Base-by-base conservation (phyloP, 2,888 invertebrate genomes). In the Psococerastis gibbosa region DNA sequence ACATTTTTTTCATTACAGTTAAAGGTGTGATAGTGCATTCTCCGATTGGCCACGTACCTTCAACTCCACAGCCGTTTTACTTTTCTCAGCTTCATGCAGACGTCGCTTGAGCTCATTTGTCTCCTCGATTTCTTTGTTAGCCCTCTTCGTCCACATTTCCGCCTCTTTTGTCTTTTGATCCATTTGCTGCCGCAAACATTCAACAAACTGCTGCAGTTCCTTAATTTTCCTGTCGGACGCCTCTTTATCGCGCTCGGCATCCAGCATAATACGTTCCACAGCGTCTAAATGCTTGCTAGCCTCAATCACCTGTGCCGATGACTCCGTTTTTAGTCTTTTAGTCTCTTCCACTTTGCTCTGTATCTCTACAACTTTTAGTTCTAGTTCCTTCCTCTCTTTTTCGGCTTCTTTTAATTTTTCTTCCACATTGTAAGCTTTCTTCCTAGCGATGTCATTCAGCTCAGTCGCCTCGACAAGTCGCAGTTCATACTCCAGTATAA, bases 91-190 rank as follows among this genome's bases (percentile, higher is more conserved):
- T 53, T 69, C 67, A 1, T 18, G 13, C 16, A 38, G 18, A 18
- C 38, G 6, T 38, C 20, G 17, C 5, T 38, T 38, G 3, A 38
- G 18, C 18, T 27, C 27, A 6, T 9, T 27, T 57, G 56, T 27
- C 66, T 62, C 47, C 69, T 55, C 13, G 56, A 58, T 44, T 65
- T 60, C 11, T 69, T 11, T 6, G 11, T 11, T 6, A 27, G 27
- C 27, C 11, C 53, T 47, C 69, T 54, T 50, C n/a, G 65, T 56
- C 23, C 65, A 62, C 46, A 65, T 64, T 33, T 71, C 68, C 34
- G 70, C 65, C 42, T 70, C 68, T 13, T 44, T 41, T 43, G 38
- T 42, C 51, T 47, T 44, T 52, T 49, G 13, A 52, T 43, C 32
- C 13, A 43, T 17, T 16, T 41, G 27, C 23, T 35, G 43, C 41